These are phyloP conservation scores for Drosophila robusta DNA, from an alignment of 2,888 invertebrate species.

Conservation along the genomic window DNA sequence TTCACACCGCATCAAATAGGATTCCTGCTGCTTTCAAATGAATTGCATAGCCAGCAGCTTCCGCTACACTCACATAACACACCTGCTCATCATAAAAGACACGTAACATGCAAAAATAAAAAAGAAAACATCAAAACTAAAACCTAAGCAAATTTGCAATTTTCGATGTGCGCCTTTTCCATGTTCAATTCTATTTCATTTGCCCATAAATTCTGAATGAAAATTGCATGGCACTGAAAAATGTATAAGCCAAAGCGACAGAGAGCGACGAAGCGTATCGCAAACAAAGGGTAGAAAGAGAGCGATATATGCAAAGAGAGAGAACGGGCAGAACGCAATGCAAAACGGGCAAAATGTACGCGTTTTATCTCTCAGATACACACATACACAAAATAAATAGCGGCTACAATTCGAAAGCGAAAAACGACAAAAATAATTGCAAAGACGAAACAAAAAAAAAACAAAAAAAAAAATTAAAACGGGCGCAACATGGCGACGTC, in stretches of 20 bases:
- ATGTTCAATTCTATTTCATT: constrained; percentile 77
- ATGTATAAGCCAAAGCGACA: constrained; percentile 49
- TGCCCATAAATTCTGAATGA: constrained; percentile 74
- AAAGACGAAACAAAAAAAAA: constrained; percentile 39
- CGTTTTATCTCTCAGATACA: constrained; percentile 74
- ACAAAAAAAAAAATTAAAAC: constrained; percentile 43
- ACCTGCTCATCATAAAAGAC: constrained; percentile 38
- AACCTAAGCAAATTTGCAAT: constrained; percentile 58
- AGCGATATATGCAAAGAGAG: background rate
- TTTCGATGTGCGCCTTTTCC: constrained; percentile 67
- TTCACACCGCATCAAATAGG: constrained; percentile 9
- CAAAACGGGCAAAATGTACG: constrained; percentile 50
- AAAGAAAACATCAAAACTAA: constrained; percentile 2
- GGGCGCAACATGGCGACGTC: constrained; percentile 66
- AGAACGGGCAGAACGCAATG: constrained; percentile 36
- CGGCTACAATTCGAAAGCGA: constrained; percentile 59
- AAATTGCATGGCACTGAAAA: constrained; percentile 71
- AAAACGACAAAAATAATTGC: constrained; percentile 69
- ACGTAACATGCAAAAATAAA: constrained; percentile 32
- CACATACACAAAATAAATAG: constrained; percentile 50
- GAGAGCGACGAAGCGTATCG: constrained; percentile 21
- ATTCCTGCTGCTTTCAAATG: constrained; percentile 12
- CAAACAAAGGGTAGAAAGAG: constrained; percentile 6
- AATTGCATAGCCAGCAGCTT: constrained; percentile 48
- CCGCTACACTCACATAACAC: constrained; percentile 2